These are phyloP conservation scores for Gnathonemus echidnorhynchus DNA, from an alignment of 2,113 vertebrate genomes.

Conservation along the genomic window DNA sequence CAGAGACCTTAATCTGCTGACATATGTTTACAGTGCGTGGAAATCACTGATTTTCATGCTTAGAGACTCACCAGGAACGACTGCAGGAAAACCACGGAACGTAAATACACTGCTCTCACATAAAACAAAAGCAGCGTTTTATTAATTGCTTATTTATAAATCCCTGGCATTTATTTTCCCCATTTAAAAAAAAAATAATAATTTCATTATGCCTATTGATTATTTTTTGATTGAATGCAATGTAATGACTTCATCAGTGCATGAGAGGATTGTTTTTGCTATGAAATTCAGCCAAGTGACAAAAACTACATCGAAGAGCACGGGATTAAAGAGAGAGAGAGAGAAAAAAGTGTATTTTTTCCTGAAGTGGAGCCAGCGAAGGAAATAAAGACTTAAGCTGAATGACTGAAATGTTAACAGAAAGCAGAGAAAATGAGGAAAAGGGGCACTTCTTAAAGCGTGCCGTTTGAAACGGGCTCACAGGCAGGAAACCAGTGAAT, in stretches of 20 bases:
- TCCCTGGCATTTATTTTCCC: background rate
- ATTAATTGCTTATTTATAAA: background rate
- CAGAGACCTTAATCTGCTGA: conserved; percentile 5
- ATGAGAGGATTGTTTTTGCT: background rate
- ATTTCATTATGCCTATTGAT: background rate
- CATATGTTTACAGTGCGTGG: background rate
- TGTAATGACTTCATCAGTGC: background rate
- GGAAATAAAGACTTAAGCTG: conserved; percentile 12
- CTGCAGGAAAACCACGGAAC: background rate
- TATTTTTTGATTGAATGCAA: background rate
- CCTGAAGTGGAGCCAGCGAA: background rate
- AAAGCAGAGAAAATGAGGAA: background rate
- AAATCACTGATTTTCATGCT: background rate
- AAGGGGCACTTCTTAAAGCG: background rate
- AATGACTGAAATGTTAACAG: background rate
- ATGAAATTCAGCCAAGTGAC: background rate
- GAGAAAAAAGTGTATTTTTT: background rate
- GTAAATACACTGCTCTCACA: background rate
- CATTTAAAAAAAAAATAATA: background rate
- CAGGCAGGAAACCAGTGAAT: conserved; percentile 4
- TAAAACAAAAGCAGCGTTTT: background rate
- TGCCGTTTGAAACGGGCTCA: background rate
- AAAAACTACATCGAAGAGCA: background rate
- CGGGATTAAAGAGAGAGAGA: background rate
- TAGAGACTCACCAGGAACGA: background rate